These are phyloP conservation scores for Rostratula benghalensis DNA, from an alignment of 2,113 vertebrate species.

Conservation along the genomic window DNA sequence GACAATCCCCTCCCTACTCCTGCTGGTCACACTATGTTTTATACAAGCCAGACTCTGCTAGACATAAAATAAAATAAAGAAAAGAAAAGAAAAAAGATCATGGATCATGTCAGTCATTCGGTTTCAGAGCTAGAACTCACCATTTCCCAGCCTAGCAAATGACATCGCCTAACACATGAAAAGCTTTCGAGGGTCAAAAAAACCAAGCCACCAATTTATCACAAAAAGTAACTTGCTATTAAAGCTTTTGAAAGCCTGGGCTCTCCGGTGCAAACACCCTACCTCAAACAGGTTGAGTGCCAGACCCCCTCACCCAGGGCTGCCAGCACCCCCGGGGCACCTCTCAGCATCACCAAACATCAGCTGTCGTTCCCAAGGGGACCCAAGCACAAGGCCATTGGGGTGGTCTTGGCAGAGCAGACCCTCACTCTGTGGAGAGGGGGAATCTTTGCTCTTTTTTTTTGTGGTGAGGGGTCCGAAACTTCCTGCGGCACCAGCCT, in stretches of 20 bases:
- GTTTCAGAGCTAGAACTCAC: background rate
- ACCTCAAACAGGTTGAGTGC: background rate
- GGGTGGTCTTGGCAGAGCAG: background rate
- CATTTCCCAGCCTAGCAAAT: background rate
- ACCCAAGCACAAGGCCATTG: background rate
- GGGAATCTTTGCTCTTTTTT: background rate
- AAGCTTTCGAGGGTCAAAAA: conserved; percentile 41
- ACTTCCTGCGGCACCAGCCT: background rate
- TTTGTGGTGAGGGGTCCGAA: too few relatives aligned
- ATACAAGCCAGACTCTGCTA: too few relatives aligned
- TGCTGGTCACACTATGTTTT: too few relatives aligned
- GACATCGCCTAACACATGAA: background rate
- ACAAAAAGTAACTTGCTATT: background rate
- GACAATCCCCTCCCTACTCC: too few relatives aligned
- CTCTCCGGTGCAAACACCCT: background rate
- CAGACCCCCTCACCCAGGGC: background rate
- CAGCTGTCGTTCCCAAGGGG: background rate
- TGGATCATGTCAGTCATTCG: background rate
- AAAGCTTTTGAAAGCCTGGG: background rate
- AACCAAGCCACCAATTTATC: conserved; percentile 16
- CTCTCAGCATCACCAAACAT: background rate
- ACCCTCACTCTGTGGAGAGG: background rate
- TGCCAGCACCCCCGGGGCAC: fast-evolving
- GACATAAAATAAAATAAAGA: too few relatives aligned
- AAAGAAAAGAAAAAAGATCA: background rate